Evolutionary conservation across 2,113 vertebrate species (phyloP).

Genomic region (Muntiacus reevesi): DNA sequence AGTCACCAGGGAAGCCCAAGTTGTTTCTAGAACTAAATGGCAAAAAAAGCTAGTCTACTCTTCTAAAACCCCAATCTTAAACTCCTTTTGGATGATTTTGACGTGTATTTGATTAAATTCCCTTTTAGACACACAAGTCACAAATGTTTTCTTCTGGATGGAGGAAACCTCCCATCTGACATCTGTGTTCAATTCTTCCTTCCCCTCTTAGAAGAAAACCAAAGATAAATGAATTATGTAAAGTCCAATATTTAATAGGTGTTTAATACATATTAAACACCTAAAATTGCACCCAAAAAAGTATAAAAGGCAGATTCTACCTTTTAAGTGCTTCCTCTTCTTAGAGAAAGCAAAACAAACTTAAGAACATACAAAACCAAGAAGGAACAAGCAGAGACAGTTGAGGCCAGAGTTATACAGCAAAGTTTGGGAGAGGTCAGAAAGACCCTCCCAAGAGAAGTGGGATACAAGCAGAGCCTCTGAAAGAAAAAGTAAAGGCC

Average conservation of each 20-base stretch:
- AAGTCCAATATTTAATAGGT: not conserved
- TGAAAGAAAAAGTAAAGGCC: not conserved
- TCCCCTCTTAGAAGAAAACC: constrained; percentile 2
- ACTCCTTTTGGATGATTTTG: not conserved
- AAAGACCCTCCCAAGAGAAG: not conserved
- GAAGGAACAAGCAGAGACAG: not conserved
- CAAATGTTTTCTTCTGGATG: not conserved
- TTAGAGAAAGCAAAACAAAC: constrained; percentile 13
- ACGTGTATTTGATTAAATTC: not conserved
- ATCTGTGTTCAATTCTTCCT: not conserved
- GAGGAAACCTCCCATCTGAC: constrained; percentile 38
- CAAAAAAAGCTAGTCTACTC: not conserved
- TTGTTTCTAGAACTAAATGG: not conserved
- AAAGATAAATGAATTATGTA: constrained; percentile 1
- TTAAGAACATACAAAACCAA: not conserved
- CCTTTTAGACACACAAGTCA: not conserved
- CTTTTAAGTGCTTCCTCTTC: not conserved
- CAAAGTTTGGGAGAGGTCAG: not conserved
- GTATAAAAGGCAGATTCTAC: not conserved
- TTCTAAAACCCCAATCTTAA: not conserved
- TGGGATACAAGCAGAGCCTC: not conserved
- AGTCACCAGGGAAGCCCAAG: not conserved
- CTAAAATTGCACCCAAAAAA: not conserved
- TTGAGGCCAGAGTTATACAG: not conserved
- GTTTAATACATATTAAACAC: not conserved